A percentile compares a stretch with the other conserved stretches of the same genome.
Conservation (phyloP, 1,140 invertebrate species). For the Papilio helenus region DNA sequence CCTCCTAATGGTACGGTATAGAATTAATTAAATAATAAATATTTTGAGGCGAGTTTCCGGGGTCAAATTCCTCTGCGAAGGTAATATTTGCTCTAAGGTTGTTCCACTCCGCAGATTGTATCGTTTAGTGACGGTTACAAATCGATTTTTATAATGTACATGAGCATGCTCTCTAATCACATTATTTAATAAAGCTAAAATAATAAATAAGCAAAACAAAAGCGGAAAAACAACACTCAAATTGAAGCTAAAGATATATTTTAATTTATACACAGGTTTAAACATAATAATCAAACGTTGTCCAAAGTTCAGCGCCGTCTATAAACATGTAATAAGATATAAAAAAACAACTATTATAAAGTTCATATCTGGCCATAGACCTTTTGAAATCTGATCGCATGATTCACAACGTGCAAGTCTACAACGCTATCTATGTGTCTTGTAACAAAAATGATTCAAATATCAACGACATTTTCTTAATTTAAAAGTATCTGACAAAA, state of each 20-base stretch:
- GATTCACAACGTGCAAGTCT: slow-evolving; percentile 1
- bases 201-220: not conserved
- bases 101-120: slow-evolving; percentile 31
- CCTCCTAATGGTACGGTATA: slow-evolving; percentile 28
- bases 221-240: not conserved
- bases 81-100: slow-evolving; percentile 33
- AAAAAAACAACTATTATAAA: not conserved
- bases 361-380: slow-evolving; percentile 22
- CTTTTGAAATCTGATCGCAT: slow-evolving; percentile 18
- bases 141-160: slow-evolving; percentile 9
- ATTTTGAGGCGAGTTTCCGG: slow-evolving; percentile 32
- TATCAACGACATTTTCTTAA: not conserved
- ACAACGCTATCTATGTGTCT: not conserved
- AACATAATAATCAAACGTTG: not conserved
- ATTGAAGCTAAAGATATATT: no score
- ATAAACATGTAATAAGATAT: not conserved
- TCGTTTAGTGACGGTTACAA: slow-evolving; percentile 14
- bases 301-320: not conserved
- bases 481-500: not conserved
- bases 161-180: not conserved
- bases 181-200: not conserved
- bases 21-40: slow-evolving; percentile 37
- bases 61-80: slow-evolving; percentile 39
- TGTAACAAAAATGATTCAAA: not conserved
- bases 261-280: not conserved